Evolutionary conservation across 2,888 invertebrate species (phyloP).

Genomic region (Apotomis capreana): DNA sequence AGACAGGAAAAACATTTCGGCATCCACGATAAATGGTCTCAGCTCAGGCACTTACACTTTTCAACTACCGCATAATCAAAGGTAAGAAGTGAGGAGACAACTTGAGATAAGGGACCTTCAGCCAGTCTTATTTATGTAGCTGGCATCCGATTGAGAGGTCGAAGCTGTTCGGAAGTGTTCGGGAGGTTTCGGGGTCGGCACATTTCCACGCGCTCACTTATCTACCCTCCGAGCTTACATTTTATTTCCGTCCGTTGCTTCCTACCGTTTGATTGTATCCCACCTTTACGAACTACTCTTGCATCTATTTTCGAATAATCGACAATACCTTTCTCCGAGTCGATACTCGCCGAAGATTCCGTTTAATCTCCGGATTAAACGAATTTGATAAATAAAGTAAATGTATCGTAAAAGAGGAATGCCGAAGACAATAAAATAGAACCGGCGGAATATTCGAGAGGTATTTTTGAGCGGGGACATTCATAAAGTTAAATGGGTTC

Average conservation of each 20-base stretch:
- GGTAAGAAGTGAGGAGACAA: constrained; percentile 64
- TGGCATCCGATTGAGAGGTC: constrained; percentile 78
- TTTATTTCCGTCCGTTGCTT: constrained; percentile 76
- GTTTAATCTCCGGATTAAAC: constrained; percentile 63
- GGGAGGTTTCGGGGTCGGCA: constrained; percentile 56
- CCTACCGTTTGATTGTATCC: constrained; percentile 64
- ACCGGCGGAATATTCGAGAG: constrained; percentile 70
- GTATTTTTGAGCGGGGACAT: constrained; percentile 72
- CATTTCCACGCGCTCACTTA: constrained; percentile 72
- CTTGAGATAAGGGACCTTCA: constrained; percentile 73
- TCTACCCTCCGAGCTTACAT: constrained; percentile 78
- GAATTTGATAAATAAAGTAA: constrained; percentile 70
- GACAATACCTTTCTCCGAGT: constrained; percentile 3
- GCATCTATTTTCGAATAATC: constrained; percentile 26
- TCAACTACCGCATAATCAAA: constrained; percentile 59
- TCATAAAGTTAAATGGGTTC: constrained; percentile 82
- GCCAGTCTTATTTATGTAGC: constrained; percentile 81
- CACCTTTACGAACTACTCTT: constrained; percentile 48
- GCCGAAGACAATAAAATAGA: constrained; percentile 76
- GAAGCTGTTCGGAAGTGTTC: constrained; percentile 41
- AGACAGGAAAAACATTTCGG: constrained; percentile 30
- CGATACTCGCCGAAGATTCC: constrained; percentile 50
- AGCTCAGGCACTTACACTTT: constrained; percentile 47
- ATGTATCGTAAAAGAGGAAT: constrained; percentile 73
- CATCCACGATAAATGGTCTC: constrained; percentile 27